These are phyloP conservation scores for Drosophila putrida DNA, from an alignment of 2,888 invertebrate species.

Conservation along the genomic window DNA sequence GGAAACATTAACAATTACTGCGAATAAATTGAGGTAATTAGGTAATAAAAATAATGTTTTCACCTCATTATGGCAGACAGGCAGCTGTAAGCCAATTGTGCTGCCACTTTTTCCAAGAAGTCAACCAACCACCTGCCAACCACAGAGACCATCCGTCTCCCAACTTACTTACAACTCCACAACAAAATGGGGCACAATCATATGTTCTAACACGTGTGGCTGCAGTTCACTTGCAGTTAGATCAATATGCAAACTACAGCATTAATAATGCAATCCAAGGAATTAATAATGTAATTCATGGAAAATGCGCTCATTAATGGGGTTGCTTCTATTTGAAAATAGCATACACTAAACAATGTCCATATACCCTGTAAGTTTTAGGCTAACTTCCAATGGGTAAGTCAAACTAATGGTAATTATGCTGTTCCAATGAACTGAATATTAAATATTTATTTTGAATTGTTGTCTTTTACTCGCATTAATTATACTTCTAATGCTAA, in stretches of 20 bases:
- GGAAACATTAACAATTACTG: slow-evolving; percentile 72
- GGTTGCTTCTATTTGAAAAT: not conserved
- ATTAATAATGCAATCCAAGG: slow-evolving; percentile 20
- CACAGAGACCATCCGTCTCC: slow-evolving; percentile 14
- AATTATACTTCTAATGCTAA: not conserved
- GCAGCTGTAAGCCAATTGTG: slow-evolving; percentile 49
- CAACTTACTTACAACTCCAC: not conserved
- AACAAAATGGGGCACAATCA: slow-evolving; percentile 15
- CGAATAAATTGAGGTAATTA: slow-evolving; percentile 84
- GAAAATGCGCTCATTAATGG: slow-evolving; percentile 19
- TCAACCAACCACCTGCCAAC: slow-evolving; percentile 45
- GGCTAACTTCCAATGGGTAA: not conserved
- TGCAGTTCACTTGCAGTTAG: slow-evolving; percentile 25
- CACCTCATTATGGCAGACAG: slow-evolving; percentile 70
- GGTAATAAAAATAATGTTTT: slow-evolving; percentile 83
- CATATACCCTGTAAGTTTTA: not conserved
- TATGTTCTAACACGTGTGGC: not conserved
- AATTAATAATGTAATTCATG: slow-evolving; percentile 30
- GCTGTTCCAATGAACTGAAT: not conserved
- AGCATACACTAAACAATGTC: not conserved
- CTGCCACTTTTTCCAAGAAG: slow-evolving; percentile 56
- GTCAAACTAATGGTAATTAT: not conserved
- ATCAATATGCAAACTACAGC: slow-evolving; percentile 43
- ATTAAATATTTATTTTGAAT: not conserved
- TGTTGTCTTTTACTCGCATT: not conserved